Evolutionary conservation across 2,113 vertebrate genomes (phyloP), one percentile per base, ranked within the genome.

Genomic region (Megaptera novaeangliae): DNA sequence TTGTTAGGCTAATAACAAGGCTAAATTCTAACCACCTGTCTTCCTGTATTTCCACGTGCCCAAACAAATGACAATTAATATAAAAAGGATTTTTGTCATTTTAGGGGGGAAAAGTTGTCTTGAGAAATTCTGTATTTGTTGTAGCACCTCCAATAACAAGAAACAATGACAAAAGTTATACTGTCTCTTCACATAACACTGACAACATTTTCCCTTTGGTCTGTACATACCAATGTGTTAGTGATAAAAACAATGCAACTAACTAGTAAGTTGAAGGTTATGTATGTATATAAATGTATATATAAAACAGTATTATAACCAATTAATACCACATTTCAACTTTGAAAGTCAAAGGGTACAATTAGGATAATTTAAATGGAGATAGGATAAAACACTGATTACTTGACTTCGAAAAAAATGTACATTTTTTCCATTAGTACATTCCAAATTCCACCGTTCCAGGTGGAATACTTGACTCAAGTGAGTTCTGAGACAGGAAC

Each of bases 321-420:
- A 93, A 92, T 83, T 87, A 63, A 44, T 44, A 49, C 29, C 52
- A 64, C 15, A 91, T 88, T 87, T 87, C 59, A 88, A 94, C 46
- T 91, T 44, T 96, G 25, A 68, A 94, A 88, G 55, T 87, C 55
- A 95, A 89, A 87, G 12, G n/a, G 27, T 85, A 46, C 46, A 83
- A 88, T 61, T 68, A 94, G 55, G 49, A 63, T 87, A 72, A 96
- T 91, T 87, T 91, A 63, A 96, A 44, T 75, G 34, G 11, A 88
- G 21, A 94, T 0, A 44, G 31, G 17, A 82, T 86, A 96, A 88
- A 94, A 94, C 34, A 55, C 6, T 49, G 36, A 93, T 5, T 93
- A 20, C 21, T 59, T 64, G n/a, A 72, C n/a, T 93, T 88, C 20
- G 7, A 59, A 94, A 68, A 68, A 71, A 71, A 41, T 12, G 36